Conservation (phyloP, 2,113 vertebrate species). For the Coptodon bakossiorum region DNA sequence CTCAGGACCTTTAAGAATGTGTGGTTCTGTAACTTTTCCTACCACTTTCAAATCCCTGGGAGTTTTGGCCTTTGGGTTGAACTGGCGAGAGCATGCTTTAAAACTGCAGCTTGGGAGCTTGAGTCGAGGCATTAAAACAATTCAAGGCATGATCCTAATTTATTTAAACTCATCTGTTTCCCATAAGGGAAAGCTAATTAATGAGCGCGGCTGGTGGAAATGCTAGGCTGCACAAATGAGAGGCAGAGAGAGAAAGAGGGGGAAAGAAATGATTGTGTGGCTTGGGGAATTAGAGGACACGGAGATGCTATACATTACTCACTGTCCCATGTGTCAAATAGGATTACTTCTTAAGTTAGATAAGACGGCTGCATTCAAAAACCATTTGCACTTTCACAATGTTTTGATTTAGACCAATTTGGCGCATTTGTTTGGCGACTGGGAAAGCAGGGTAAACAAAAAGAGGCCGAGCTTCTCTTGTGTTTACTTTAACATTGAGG, state of each 20-base stretch:
- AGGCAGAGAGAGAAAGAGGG: not conserved
- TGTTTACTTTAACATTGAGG: slow-evolving; percentile 56
- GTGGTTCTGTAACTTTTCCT: slow-evolving; percentile 7
- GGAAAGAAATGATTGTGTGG: slow-evolving; percentile 12
- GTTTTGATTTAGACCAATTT: slow-evolving; percentile 57
- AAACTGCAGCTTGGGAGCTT: slow-evolving; percentile 38
- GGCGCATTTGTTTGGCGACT: slow-evolving; percentile 54
- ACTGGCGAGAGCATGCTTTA: slow-evolving; percentile 55
- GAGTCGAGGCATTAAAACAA: slow-evolving; percentile 50
- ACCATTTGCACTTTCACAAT: slow-evolving; percentile 50
- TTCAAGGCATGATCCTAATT: slow-evolving; percentile 61
- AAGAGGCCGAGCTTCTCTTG: slow-evolving; percentile 20
- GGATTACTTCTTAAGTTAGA: slow-evolving; percentile 5
- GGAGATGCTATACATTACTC: slow-evolving; percentile 22
- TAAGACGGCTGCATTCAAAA: slow-evolving; percentile 15
- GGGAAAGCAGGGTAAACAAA: slow-evolving; percentile 47
- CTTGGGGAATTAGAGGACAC: slow-evolving; percentile 34
- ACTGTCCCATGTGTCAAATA: slow-evolving; percentile 31
- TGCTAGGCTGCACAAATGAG: slow-evolving; percentile 22
- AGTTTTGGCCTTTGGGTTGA: slow-evolving; percentile 22
- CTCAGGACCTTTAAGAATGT: not conserved
- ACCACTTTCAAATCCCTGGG: slow-evolving; percentile 35
- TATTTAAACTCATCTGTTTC: slow-evolving; percentile 70
- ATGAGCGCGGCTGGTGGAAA: slow-evolving; percentile 20
- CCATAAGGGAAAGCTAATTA: slow-evolving; percentile 63